Base-by-base conservation (phyloP, 2,797 vertebrate species). In the Etheostoma perlongum region DNA sequence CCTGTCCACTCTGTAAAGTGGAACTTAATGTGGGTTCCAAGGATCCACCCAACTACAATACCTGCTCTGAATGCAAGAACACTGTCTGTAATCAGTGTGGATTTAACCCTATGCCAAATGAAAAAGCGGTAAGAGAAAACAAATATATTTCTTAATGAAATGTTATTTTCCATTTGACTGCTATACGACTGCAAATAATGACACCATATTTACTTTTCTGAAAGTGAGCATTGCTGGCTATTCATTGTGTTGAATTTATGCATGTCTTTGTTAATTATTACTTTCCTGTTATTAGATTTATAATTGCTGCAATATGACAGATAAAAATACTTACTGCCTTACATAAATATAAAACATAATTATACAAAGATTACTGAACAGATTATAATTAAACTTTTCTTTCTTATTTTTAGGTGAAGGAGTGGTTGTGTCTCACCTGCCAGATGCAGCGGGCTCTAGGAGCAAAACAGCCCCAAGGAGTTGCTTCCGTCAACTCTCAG, bases 51-150 rank as follows among this genome's bases (percentile, higher is more conserved):
- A 99, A 99, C 93, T 98, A 95, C 86, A 97, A 91, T 69, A 96
- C 92, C 3, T 99, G 98, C 76, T 99, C 98, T 0, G 94, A 96
- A 86, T 99, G 98, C 95, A 97, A 97, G 93, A 95, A 90, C 21
- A 93, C 89, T 53, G 97, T 99, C 54, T 99, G 98, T 88, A 98
- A 97, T 79, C 96, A 97, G 75, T 99, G 98, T 97, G 97, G 97
- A 94, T 99, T 99, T 92, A 99, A 98, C 75, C 97, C 97, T 0
- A 95, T 91, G 73, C 97, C 97, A 0, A 96, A 97, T 79, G 93
- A 96, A 89, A 93, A 92, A 67, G 93, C 23, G 92, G 95, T 95
- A 93, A 90, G 85, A 95, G 11, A 36, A 25, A 64, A 49, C 0
- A 23, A 18, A 11, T 15, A 57, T 21, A 7, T 13, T 21, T 27